Evolutionary conservation across 2,888 invertebrate species (phyloP), one percentile per base, ranked within the genome.

Genomic region (Tribolium freemani): DNA sequence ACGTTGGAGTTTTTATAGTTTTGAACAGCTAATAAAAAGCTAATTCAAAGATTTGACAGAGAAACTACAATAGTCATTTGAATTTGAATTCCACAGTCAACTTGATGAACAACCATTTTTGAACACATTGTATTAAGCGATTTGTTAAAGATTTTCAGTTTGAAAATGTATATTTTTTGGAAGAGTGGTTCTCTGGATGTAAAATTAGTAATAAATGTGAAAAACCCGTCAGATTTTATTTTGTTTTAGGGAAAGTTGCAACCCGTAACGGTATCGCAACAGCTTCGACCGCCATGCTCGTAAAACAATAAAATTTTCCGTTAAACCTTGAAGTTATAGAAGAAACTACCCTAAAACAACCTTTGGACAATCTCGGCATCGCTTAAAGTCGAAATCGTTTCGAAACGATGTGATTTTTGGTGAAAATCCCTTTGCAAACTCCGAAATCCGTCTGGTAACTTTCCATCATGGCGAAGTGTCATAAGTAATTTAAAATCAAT

Each of bases 391-490:
- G 38, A 38, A 38, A 38, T 38, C 8, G 8, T 38, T 8, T n/a
- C 8, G 38, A 48, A 46, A 11, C 4, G 11, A 48, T 13, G 13
- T 1, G 10, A 48, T 48, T 48, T 48, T 48, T 13, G 1, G 48
- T 48, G n/a, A 58, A 13, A 46, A 54, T 26, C 44, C 16, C 67
- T 13, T 6, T 11, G 16, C 6, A 44, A 58, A 66, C 20, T 45
- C 11, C 58, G 20, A 67, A 72, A 60, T 53, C 57, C 20, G 10
- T 26, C 69, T 53, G 57, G 74, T 72, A 69, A 69, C 56, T 75
- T 75, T 75, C 74, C 74, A 75, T 72, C 50, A 61, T 69, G 69
- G 69, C 61, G 67, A 31, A 46, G 48, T 50, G 57, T 66, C 44
- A 51, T 46, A 58, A 53, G 63, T 63, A 60, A 68, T 64, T 50